Base-by-base conservation (phyloP, 2,888 invertebrate species). In the Peribatodes rhomboidaria region DNA sequence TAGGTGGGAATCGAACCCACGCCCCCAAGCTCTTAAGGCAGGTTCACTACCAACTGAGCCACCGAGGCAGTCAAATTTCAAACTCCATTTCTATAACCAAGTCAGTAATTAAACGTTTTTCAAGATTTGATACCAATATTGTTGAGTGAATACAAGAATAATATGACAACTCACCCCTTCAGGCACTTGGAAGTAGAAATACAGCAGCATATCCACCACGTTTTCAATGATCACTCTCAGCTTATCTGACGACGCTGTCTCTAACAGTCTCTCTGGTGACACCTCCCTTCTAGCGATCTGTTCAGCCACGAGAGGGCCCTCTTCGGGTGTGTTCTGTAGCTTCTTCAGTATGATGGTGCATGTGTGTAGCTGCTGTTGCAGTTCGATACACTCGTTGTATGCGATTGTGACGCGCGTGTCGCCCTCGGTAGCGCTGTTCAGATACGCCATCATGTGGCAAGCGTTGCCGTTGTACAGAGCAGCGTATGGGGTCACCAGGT, bases 291-390 rank as follows among this genome's bases (percentile, higher is more conserved):
- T 86, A 16, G 83, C 82, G 0, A 92, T 85, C 68, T 84, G 64
- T 0, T 89, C 86, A 1, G 89, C 69, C 1, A 88, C 71, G 47
- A 84, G 79, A 14, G 86, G 84, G 18, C 82, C 85, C n/a, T 84
- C 83, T 9, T 93, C 91, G 0, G 93, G 78, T 0, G 92, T 92
- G 7, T 94, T 94, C 83, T 97, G 97, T 33, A 98, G 90, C 61
- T 97, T 95, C 66, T 94, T 94, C 85, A 98, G 94, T 18, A 97
- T 96, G 78, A 95, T 96, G 56, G 95, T 94, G 41, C 98, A 96
- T 0, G 97, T 95, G 86, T 98, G 98, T 60, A 98, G 88, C 87
- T 98, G 98, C 71, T 97, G 96, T 87, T 98, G 98, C 53, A 98
- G 95, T 74, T 97, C 96, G 76, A 98, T 95, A 80, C 98, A 98